Evolutionary conservation across 2,888 invertebrate species (phyloP).

Genomic region (Ophion slaviceki): DNA sequence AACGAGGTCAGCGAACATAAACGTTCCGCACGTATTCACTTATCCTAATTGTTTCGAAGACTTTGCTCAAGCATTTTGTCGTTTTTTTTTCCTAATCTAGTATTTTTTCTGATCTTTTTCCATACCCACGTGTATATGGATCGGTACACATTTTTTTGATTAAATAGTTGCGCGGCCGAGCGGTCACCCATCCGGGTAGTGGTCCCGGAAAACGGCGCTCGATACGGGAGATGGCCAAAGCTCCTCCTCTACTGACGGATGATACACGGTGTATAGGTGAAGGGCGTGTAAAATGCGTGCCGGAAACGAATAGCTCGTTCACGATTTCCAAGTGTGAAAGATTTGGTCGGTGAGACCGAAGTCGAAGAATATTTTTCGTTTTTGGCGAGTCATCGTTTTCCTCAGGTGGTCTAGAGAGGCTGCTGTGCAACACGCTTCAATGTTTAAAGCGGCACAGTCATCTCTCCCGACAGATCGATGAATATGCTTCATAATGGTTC

Average conservation of each 20-base stretch:
- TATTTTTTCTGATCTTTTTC: neutral
- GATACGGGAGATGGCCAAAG: no score
- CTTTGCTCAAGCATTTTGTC: neutral
- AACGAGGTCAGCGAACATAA: slow-evolving; percentile 43
- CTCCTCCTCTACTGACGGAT: no score
- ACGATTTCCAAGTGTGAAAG: slow-evolving; percentile 20
- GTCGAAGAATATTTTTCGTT: slow-evolving; percentile 49
- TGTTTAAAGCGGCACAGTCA: slow-evolving; percentile 77
- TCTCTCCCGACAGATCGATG: slow-evolving; percentile 67
- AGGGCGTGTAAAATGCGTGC: neutral
- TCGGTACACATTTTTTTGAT: no score
- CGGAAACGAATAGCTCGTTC: slow-evolving; percentile 4
- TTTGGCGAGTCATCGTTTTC: slow-evolving; percentile 71
- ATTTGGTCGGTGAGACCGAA: neutral
- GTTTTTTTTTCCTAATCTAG: neutral
- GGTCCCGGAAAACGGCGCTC: no score
- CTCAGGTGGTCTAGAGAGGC: slow-evolving; percentile 46
- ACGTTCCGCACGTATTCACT: slow-evolving; percentile 49
- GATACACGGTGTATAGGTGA: no score
- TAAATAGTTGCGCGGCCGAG: no score
- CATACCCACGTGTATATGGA: neutral
- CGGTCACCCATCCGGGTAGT: no score
- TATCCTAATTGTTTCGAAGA: slow-evolving; percentile 45
- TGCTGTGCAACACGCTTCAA: slow-evolving; percentile 67
- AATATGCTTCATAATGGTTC: slow-evolving; percentile 67